Percentiles rank a stretch among this genome's conserved stretches.
phyloP scores from a whole-genome alignment of 1,140 invertebrate genomes.

The Zaprionus ornatus region DNA sequence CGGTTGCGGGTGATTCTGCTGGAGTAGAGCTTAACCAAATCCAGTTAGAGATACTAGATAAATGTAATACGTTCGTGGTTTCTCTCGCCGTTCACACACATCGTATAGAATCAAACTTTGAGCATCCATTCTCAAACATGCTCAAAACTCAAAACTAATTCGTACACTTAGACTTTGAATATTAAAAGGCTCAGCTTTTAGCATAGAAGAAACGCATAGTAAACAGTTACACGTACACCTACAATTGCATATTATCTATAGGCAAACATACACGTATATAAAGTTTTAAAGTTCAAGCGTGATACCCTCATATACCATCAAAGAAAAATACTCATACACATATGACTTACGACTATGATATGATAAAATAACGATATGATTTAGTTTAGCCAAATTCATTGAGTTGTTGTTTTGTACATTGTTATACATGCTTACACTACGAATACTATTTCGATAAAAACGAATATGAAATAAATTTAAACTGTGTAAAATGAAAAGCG shows the following conservation, averaged over 20 bases:
- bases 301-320: slow-evolving; percentile 46
- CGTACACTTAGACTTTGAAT: slow-evolving; percentile 63
- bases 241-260: slow-evolving; percentile 26
- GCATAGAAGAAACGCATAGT: slow-evolving; percentile 30
- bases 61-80: slow-evolving; percentile 55
- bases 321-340: slow-evolving; percentile 32
- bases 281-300: slow-evolving; percentile 49
- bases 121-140: slow-evolving; percentile 31
- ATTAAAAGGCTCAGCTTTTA: slow-evolving; percentile 65
- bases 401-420: slow-evolving; percentile 80
- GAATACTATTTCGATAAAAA: slow-evolving; percentile 34
- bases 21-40: slow-evolving; percentile 52
- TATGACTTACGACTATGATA: slow-evolving; percentile 53
- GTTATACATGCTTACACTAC: slow-evolving; percentile 75
- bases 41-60: slow-evolving; percentile 22
- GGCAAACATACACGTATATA: slow-evolving; percentile 24
- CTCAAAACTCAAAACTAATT: slow-evolving; percentile 38
- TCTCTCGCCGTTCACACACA: slow-evolving; percentile 54
- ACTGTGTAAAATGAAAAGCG: slow-evolving; percentile 35
- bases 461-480: slow-evolving; percentile 55
- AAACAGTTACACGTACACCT: slow-evolving; percentile 7
- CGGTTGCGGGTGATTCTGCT: slow-evolving; percentile 69
- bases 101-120: slow-evolving; percentile 39
- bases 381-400: slow-evolving; percentile 78
- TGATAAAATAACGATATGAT: slow-evolving; percentile 38